A percentile compares a stretch with the other conserved stretches of the same genome.
These are phyloP conservation scores for Metaphire vulgaris DNA, from an alignment of 1,140 invertebrate genomes.

Conservation along the genomic window DNA sequence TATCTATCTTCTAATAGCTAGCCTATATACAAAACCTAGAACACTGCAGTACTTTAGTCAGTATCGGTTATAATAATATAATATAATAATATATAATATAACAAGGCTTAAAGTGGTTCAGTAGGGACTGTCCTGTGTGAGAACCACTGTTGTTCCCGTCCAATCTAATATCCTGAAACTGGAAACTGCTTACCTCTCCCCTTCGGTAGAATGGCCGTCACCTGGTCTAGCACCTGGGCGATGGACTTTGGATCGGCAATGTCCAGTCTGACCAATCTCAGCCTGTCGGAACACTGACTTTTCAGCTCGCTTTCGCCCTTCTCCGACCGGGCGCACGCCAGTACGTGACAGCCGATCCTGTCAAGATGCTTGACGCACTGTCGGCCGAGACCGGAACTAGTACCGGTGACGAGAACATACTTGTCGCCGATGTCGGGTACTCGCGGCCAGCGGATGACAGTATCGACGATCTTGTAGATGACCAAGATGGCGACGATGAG, in stretches of 20 bases:
- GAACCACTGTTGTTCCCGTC: too few species aligned
- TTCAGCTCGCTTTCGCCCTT: constrained; percentile 1
- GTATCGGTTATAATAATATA: too few species aligned
- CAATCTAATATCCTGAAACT: too few species aligned
- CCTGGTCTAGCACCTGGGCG: neutral
- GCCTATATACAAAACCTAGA: too few species aligned
- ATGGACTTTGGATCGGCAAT: neutral
- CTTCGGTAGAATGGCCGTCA: neutral
- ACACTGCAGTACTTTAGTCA: too few species aligned
- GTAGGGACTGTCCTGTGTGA: too few species aligned
- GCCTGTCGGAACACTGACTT: neutral
- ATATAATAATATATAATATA: too few species aligned
- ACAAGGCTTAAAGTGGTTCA: too few species aligned
- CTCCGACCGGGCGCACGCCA: constrained; percentile 1
- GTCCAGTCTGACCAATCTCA: neutral
- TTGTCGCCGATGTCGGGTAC: neutral
- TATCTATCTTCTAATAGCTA: too few species aligned
- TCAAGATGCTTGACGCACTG: neutral
- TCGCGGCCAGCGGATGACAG: neutral
- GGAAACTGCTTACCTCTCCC: constrained; percentile 4
- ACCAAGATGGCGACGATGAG: neutral
- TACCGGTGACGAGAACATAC: neutral
- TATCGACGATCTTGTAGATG: neutral
- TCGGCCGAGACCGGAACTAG: neutral
- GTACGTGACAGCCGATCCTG: neutral